Base-by-base conservation (phyloP, 2,113 vertebrate species). In the Theropithecus gelada region DNA sequence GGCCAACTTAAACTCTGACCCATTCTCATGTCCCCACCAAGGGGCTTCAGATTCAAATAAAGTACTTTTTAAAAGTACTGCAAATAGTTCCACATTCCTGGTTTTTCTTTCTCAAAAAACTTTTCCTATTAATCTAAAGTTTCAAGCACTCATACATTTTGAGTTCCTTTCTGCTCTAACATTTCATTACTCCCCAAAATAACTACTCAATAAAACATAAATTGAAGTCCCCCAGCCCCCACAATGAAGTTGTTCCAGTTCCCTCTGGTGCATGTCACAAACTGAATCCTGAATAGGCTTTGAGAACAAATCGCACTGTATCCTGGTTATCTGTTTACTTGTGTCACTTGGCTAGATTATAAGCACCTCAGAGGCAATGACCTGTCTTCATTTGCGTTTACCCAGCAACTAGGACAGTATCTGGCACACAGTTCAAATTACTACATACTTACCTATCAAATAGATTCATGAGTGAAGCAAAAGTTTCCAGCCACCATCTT, bases 61-160 rank as follows among this genome's bases (percentile, higher is more conserved):
- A 94, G 35, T 68, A 45, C 59, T 78, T 66, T 45, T 66, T 45
- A 50, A n/a, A 91, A 87, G 20, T 57, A 13, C 11, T 90, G 20
- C 23, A 84, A 48, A 43, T 79, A 88, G 84, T 90, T 83, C 45
- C 30, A 88, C 2, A 14, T 85, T 94, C 66, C 78, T 76, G 40
- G 30, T 50, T 95, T 80, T 94, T 80, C 93, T n/a, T 72, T 82
- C 57, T 38, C 50, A 92, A 78, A 92, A 96, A 94, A 61, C 22
- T 57, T 64, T 80, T 94, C 55, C 70, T 96, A 78, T 89, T 95
- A 91, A 94, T 80, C 96, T 57, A 88, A 92, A 97, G 52, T 86
- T 93, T 55, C 6, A 79, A 82, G 80, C 50, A 94, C 72, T 96
- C 30, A 70, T 18, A 85, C 17, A 35, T 92, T 95, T 86, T 82